Evolutionary conservation across 2,113 vertebrate species (phyloP), one percentile per base, ranked within the genome.

Genomic region (Anhinga anhinga): DNA sequence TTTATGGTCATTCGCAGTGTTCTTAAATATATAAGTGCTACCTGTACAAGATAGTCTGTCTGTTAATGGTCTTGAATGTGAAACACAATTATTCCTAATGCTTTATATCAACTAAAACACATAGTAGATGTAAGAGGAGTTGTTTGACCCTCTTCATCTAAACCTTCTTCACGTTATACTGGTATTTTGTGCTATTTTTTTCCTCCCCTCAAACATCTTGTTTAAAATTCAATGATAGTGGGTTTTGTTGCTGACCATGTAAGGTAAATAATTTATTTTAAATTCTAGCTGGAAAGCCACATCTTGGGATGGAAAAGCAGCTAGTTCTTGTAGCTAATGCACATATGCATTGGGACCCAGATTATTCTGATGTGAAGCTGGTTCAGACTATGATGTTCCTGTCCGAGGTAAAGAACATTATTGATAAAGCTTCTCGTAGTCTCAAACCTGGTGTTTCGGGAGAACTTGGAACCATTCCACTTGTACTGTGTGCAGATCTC

Each of bases 381-480:
- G 99, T 99, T 88, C 99, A 99, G 96, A 99, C 99, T 89, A 99
- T 99, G 99, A 99, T 99, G 99, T 99, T 99, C 98, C 98, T 99
- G 94, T 99, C 99, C 1, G 99, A 99, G 97, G 99, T 99, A 95
- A 99, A 99, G 98, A 99, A 98, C 97, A 99, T 99, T 66, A 99
- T 99, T 97, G 99, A 99, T 97, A 99, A 99, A 98, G 99, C 99
- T 94, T 99, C 99, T 58, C 99, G 99, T 97, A 99, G 98, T 97
- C 98, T 99, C 94, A 99, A 99, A 97, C 98, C 99, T 93, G 99
- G 98, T 93, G 95, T 98, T 74, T 98, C 99, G 40, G 99, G 99
- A 94, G 99, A 99, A 83, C 98, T 98, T 98, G 99, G 98, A 96
- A 98, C 98, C 98, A 99, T 99, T 98, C 99, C 99, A 47, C 98